A percentile compares a stretch with the other conserved stretches of the same genome.
Conservation (phyloP, 2,113 vertebrate genomes). For the Halichoerus grypus region DNA sequence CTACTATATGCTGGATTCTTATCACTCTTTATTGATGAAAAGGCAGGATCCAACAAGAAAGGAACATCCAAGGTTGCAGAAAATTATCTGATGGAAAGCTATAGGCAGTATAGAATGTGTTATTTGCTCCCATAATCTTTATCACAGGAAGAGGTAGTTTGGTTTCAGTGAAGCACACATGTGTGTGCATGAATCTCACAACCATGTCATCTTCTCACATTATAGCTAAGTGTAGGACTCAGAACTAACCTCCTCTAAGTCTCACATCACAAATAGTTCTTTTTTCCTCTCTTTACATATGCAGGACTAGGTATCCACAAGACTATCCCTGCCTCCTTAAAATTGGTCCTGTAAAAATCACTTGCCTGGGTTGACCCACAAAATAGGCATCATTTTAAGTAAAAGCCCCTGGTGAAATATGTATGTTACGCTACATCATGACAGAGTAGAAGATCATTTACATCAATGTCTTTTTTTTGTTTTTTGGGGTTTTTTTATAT, state of each 20-base stretch:
- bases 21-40: background rate
- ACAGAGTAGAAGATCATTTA: background rate
- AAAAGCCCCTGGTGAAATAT: background rate
- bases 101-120: background rate
- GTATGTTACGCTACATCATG: background rate
- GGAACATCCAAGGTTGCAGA: background rate
- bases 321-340: background rate
- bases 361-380: background rate
- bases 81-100: background rate
- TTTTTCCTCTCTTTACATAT: background rate
- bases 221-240: background rate
- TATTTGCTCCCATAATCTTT: background rate
- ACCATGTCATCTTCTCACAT: background rate
- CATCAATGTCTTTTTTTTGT: too few relatives aligned
- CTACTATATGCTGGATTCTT: background rate
- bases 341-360: background rate
- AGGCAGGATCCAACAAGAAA: background rate
- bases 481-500: too few relatives aligned
- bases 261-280: background rate
- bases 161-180: background rate
- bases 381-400: background rate
- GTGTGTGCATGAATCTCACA: fast-evolving
- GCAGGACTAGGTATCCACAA: background rate
- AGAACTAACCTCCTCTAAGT: background rate
- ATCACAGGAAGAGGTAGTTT: background rate